A percentile compares a stretch with the other conserved stretches of the same genome.
Conservation (phyloP, 2,888 invertebrate species). For the Philonicus albiceps region DNA sequence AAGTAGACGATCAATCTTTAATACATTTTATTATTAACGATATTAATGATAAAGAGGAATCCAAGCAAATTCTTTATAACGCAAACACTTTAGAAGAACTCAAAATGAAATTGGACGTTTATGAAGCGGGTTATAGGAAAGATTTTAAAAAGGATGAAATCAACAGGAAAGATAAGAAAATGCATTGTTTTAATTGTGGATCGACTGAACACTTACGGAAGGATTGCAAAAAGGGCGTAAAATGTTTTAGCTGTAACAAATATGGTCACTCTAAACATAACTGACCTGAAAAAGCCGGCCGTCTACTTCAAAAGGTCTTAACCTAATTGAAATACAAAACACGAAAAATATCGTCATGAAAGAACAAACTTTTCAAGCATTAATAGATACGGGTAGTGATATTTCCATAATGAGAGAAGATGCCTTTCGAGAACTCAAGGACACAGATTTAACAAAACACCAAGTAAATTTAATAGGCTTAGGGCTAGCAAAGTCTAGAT, state of each 20-base stretch:
- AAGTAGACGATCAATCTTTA: slow-evolving; percentile 39
- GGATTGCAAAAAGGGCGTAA: neutral
- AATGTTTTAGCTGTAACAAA: neutral
- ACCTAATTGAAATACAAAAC: too few relatives aligned
- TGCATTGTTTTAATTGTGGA: neutral
- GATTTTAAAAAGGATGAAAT: too few relatives aligned
- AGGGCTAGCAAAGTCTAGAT: too few relatives aligned
- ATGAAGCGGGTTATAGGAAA: neutral
- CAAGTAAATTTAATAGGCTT: too few relatives aligned
- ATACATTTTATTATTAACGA: neutral
- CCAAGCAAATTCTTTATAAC: neutral
- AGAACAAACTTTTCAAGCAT: too few relatives aligned
- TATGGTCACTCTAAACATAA: neutral
- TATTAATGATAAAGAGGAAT: too few relatives aligned
- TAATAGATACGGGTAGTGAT: too few relatives aligned
- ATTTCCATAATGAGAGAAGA: too few relatives aligned
- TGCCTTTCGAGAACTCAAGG: too few relatives aligned
- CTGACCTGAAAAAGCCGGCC: neutral
- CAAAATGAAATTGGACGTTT: neutral
- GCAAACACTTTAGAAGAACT: neutral
- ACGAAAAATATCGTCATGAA: too few relatives aligned
- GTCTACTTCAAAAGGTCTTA: too few relatives aligned
- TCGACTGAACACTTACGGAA: neutral
- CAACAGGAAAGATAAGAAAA: neutral
- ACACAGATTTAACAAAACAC: too few relatives aligned